A percentile compares a stretch with the other conserved stretches of the same genome.
These are phyloP conservation scores for Malurus leucopterus DNA, from an alignment of 2,797 vertebrate species.

Conservation along the genomic window DNA sequence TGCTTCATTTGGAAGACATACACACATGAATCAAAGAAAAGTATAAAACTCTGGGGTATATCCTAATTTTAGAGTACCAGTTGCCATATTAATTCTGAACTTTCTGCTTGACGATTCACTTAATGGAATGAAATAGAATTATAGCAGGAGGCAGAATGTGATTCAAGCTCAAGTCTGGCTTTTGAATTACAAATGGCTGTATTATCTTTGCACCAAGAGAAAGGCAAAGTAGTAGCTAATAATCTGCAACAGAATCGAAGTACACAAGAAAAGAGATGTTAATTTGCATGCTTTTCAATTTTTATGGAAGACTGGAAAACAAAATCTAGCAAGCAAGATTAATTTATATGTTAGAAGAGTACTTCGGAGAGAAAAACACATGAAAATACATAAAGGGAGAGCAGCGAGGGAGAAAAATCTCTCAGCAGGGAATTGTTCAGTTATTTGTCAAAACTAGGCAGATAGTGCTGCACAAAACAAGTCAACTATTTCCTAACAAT, in stretches of 20 bases:
- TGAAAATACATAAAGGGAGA: slow-evolving; percentile 22
- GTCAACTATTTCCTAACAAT: neutral
- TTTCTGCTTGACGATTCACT: neutral
- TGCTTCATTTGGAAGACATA: neutral
- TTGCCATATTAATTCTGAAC: neutral
- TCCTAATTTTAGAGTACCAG: neutral
- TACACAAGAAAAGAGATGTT: neutral
- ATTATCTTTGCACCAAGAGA: neutral
- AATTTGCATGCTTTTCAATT: slow-evolving; percentile 22
- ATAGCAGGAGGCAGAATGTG: neutral
- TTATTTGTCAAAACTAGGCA: neutral
- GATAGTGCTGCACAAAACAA: neutral
- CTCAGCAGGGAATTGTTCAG: neutral
- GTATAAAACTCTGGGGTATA: neutral
- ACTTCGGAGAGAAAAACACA: neutral
- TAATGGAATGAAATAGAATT: slow-evolving; percentile 9
- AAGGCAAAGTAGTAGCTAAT: slow-evolving; percentile 7
- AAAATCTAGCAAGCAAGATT: slow-evolving; percentile 3
- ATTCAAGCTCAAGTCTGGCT: neutral
- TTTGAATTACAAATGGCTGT: slow-evolving; percentile 13
- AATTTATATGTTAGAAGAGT: slow-evolving; percentile 19
- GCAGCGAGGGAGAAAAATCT: neutral
- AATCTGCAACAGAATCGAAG: neutral
- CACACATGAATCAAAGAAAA: neutral
- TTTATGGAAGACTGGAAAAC: slow-evolving; percentile 18